phyloP scores from a whole-genome alignment of 2,888 invertebrate species.

The Lissonota sp. region DNA sequence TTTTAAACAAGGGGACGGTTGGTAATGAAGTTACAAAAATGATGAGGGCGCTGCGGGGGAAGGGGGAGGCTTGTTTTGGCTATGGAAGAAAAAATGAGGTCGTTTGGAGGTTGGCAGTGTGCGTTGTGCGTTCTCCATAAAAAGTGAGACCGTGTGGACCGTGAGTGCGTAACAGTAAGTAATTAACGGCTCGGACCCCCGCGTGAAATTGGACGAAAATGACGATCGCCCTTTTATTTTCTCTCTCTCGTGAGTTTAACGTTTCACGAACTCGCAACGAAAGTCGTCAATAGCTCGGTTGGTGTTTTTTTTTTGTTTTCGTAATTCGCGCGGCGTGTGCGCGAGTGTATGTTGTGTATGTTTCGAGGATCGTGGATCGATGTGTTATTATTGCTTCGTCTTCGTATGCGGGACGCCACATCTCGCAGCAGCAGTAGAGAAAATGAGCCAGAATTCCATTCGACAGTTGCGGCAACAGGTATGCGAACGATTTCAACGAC shows the following conservation, averaged over 20 bases:
- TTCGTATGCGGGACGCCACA: no score
- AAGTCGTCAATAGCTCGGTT: conserved; percentile 20
- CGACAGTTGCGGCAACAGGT: no score
- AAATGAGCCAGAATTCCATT: no score
- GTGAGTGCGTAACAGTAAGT: conserved; percentile 51
- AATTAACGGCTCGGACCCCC: conserved; percentile 68
- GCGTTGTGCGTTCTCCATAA: conserved; percentile 19
- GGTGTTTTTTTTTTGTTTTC: background rate
- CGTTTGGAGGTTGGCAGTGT: background rate
- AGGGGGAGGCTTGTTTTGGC: conserved; percentile 42
- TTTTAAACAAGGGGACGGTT: background rate
- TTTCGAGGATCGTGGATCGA: background rate
- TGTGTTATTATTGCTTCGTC: conserved; percentile 6
- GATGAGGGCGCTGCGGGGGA: background rate
- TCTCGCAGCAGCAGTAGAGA: no score
- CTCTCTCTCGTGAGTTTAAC: conserved; percentile 38
- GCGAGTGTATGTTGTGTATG: background rate
- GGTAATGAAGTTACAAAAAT: background rate
- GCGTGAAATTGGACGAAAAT: conserved; percentile 70
- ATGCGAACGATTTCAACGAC: no score
- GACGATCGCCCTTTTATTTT: conserved; percentile 40
- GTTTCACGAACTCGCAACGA: conserved; percentile 49
- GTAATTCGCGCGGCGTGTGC: background rate
- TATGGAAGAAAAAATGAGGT: conserved; percentile 14
- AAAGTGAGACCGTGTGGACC: background rate